Percentiles rank a stretch among this genome's conserved stretches.
Evolutionary conservation across 64 coral and sea anemone genomes (phyloP).

Genomic region (Montipora sp.): DNA sequence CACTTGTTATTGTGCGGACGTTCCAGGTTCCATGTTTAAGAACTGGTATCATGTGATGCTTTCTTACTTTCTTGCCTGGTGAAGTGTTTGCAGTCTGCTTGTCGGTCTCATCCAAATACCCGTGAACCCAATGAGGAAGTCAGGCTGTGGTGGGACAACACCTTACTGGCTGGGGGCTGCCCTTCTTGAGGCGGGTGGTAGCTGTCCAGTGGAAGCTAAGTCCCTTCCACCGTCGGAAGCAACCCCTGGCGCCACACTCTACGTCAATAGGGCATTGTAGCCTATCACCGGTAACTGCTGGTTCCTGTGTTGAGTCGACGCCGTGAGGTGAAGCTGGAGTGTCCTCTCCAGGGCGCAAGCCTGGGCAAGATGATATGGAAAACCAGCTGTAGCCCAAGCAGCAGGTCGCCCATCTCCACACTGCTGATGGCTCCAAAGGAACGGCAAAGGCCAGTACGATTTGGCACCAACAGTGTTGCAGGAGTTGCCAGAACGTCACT

Average conservation of each 20-base stretch:
- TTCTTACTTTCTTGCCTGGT: conserved; percentile 21
- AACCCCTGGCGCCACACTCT: background rate
- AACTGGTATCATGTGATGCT: conserved; percentile 17
- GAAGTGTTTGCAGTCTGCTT: background rate
- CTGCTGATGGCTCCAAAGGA: too few species aligned
- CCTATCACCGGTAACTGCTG: background rate
- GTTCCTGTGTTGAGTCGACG: conserved; percentile 14
- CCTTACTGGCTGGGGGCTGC: too few species aligned
- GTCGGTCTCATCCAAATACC: too few species aligned
- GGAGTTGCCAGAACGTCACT: too few species aligned
- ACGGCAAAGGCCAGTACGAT: too few species aligned
- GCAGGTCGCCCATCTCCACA: too few species aligned
- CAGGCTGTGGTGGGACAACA: too few species aligned
- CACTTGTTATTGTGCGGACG: conserved; percentile 23
- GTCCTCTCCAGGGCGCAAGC: too few species aligned
- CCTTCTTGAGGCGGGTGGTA: background rate
- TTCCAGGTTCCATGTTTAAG: conserved; percentile 57
- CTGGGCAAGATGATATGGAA: too few species aligned
- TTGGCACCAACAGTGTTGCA: too few species aligned
- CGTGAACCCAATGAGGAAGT: too few species aligned
- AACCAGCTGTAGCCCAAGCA: too few species aligned
- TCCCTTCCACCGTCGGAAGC: background rate
- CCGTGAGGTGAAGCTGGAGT: background rate
- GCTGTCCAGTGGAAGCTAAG: background rate
- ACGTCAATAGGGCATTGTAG: background rate